Conservation (phyloP, 2,888 invertebrate genomes). For the Hetaerina titia region DNA sequence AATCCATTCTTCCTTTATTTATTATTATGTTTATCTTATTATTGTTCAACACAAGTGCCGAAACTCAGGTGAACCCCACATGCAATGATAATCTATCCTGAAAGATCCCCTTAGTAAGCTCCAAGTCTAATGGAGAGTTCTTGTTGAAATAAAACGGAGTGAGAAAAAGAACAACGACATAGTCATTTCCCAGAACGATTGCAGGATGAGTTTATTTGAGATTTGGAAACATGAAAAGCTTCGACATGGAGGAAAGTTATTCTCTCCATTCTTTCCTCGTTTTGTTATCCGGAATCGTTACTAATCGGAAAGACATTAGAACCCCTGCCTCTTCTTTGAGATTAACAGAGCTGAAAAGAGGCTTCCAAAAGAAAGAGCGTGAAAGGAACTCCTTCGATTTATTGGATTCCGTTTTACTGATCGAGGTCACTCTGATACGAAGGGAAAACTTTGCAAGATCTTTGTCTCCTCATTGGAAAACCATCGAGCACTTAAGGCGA, state of each 20-base stretch:
- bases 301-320: background rate
- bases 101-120: too few species aligned
- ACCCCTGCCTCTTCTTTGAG: background rate
- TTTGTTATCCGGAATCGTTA: background rate
- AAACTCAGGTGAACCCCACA: too few species aligned
- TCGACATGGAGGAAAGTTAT: background rate
- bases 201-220: too few species aligned
- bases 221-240: too few species aligned
- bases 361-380: background rate
- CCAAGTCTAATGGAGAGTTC: too few species aligned
- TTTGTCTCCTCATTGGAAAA: conserved; percentile 19
- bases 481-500: background rate
- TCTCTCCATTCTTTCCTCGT: background rate
- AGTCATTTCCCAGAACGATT: too few species aligned
- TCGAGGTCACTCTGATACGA: background rate
- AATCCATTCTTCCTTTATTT: too few species aligned
- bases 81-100: too few species aligned
- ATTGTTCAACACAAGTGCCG: too few species aligned
- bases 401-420: background rate
- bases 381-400: background rate
- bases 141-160: too few species aligned
- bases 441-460: background rate
- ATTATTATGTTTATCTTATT: too few species aligned
- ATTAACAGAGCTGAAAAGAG: background rate
- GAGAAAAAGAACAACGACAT: too few species aligned